Evolutionary conservation across 1,140 invertebrate species (phyloP).

Genomic region (Cepaea nemoralis): DNA sequence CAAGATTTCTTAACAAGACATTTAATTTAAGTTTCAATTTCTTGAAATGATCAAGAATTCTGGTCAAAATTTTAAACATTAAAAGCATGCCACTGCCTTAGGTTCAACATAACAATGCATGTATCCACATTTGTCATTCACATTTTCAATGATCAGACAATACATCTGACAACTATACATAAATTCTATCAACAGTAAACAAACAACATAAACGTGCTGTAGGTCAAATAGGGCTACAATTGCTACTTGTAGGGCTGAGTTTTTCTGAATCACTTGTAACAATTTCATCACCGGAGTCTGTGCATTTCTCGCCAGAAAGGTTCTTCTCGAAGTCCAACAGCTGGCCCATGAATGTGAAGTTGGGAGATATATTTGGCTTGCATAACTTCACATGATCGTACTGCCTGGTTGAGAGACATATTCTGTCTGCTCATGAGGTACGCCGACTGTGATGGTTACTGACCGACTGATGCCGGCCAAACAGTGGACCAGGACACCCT

Average conservation of each 20-base stretch:
- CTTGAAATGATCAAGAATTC: too few relatives aligned
- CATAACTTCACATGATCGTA: constrained; percentile 91
- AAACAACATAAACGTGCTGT: too few relatives aligned
- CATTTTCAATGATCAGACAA: too few relatives aligned
- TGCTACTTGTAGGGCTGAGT: constrained; percentile 37
- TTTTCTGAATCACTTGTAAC: constrained; percentile 36
- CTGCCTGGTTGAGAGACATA: constrained; percentile 89
- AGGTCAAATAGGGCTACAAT: constrained; percentile 34
- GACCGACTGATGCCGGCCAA: constrained; percentile 71
- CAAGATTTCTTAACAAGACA: too few relatives aligned
- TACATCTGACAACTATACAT: too few relatives aligned
- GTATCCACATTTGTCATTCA: too few relatives aligned
- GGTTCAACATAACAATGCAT: too few relatives aligned
- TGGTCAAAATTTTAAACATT: too few relatives aligned
- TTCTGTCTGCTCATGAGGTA: constrained; percentile 76
- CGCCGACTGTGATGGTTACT: constrained; percentile 70
- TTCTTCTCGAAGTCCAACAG: constrained; percentile 86
- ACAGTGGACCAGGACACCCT: constrained; percentile 71
- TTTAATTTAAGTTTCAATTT: too few relatives aligned
- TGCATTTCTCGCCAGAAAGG: constrained; percentile 44
- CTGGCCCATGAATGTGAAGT: constrained; percentile 98
- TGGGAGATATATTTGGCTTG: constrained; percentile 94
- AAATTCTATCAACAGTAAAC: too few relatives aligned
- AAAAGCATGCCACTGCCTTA: too few relatives aligned
- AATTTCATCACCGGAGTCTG: constrained; percentile 21